phyloP scores from a whole-genome alignment of 1,140 invertebrate genomes.

The Amyelois transitella region DNA sequence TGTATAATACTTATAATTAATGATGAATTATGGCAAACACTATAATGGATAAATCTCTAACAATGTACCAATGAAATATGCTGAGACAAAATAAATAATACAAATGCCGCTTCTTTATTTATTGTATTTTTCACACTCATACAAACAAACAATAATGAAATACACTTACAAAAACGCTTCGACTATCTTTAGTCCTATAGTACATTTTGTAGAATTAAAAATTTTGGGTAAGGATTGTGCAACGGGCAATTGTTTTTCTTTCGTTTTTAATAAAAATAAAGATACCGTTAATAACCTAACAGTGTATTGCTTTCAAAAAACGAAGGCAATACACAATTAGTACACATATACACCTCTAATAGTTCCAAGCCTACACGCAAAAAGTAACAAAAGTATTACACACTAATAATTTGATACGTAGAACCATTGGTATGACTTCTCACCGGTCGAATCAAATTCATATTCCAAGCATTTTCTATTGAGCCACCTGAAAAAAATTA shows the following conservation, averaged over 20 bases:
- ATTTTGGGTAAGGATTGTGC: no score
- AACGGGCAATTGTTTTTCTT: no score
- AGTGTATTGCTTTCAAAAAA: not conserved
- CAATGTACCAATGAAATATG: constrained; percentile 70
- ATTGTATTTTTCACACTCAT: constrained; percentile 38
- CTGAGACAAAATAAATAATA: constrained; percentile 69
- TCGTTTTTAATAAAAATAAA: no score
- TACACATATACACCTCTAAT: not conserved
- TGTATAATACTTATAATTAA: constrained; percentile 62
- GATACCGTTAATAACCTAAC: no score
- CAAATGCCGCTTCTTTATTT: constrained; percentile 71
- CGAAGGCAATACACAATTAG: not conserved
- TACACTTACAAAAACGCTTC: no score
- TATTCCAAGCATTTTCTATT: constrained; percentile 67
- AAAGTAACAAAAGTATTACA: not conserved
- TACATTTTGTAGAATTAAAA: no score
- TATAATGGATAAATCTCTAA: constrained; percentile 61
- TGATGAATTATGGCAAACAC: constrained; percentile 40
- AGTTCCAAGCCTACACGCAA: not conserved
- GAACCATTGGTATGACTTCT: constrained; percentile 69
- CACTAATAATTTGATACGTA: constrained; percentile 63
- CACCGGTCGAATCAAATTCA: constrained; percentile 34
- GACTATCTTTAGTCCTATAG: no score
- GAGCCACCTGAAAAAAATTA: constrained; percentile 44
- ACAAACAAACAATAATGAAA: not conserved